These are phyloP conservation scores for Peromyscus leucopus DNA, from an alignment of 2,113 vertebrate genomes.

Conservation along the genomic window DNA sequence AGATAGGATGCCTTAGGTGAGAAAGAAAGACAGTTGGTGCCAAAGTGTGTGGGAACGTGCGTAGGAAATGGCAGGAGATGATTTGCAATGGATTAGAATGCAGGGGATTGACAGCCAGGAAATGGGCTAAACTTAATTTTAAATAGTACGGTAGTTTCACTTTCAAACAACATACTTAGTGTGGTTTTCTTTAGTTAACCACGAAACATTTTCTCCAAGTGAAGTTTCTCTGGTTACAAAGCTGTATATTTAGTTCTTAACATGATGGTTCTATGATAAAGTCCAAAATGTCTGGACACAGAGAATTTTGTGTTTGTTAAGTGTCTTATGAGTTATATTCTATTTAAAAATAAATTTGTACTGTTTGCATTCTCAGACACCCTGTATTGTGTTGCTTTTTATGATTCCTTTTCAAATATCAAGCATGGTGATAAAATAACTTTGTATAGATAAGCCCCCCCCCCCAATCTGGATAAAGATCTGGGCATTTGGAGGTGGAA, in stretches of 20 bases:
- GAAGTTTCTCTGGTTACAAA: conserved; percentile 50
- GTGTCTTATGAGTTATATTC: neutral
- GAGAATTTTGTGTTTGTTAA: conserved; percentile 32
- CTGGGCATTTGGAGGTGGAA: conserved; percentile 18
- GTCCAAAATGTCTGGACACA: neutral
- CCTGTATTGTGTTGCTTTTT: conserved; percentile 32
- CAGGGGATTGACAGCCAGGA: neutral
- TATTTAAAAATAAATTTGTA: conserved; percentile 35
- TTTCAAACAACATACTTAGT: conserved; percentile 27
- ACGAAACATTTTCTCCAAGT: neutral
- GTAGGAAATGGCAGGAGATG: neutral
- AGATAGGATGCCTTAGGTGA: neutral
- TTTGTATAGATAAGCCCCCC: neutral
- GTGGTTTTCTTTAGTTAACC: conserved; percentile 58
- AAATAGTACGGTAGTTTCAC: conserved; percentile 53
- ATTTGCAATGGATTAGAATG: conserved; percentile 42
- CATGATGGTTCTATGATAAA: neutral
- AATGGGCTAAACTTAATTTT: conserved; percentile 15
- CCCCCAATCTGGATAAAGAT: neutral
- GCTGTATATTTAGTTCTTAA: neutral
- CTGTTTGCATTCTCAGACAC: neutral
- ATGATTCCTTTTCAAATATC: conserved; percentile 47
- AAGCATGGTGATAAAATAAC: conserved; percentile 29
- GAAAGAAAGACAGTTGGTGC: neutral
- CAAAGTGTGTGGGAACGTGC: neutral